Base-by-base conservation (phyloP, 2,113 vertebrate genomes). In the Grammomys surdaster region DNA sequence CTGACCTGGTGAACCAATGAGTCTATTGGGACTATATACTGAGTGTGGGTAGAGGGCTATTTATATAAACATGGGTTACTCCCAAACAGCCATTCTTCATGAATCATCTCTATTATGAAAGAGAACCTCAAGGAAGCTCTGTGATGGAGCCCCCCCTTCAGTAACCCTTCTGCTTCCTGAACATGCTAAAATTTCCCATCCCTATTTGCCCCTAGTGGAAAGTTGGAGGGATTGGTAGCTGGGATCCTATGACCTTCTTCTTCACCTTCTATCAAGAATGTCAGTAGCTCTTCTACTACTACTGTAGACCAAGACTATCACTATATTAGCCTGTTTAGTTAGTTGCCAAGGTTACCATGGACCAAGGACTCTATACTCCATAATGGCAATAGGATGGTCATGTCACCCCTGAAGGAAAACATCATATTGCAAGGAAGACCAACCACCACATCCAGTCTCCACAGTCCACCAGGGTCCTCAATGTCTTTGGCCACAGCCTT, bases 381-480 rank as follows among this genome's bases (percentile, higher is more conserved):
- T 46, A 86, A 67, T 86, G 60, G 2, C 16, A 20, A 12, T 86
- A 16, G 43, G 43, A 36, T 86, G 28, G 16, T 31, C 16, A 67
- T 67, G 43, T 67, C 16, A 33, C 2, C 60, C 16, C 9, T 19
- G 16, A 17, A 86, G n/a, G 60, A 26, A 72, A 88, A 88, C n/a
- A 33, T 10, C 12, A 8, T 70, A 51, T 2, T 54, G 82, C 13
- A 89, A 46, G 17, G 26, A 60, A 77, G 28, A 46, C 73, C 6
- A 33, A 10, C 40, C 40, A n/a, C 48, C 20, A 24, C 40, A 46
- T 76, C 36, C 56, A 63, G 9, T 88, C 77, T 94, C 43, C 24
- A 0, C 5, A 43, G 20, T 8, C 56, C 4, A 0, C 3, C 3
- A 11, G 77, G 46, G 60, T 12, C 86, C 56, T 70, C 4, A 5